phyloP scores from a whole-genome alignment of 53 echinoderm and acorn worm species.

The Glandiceps talaboti region DNA sequence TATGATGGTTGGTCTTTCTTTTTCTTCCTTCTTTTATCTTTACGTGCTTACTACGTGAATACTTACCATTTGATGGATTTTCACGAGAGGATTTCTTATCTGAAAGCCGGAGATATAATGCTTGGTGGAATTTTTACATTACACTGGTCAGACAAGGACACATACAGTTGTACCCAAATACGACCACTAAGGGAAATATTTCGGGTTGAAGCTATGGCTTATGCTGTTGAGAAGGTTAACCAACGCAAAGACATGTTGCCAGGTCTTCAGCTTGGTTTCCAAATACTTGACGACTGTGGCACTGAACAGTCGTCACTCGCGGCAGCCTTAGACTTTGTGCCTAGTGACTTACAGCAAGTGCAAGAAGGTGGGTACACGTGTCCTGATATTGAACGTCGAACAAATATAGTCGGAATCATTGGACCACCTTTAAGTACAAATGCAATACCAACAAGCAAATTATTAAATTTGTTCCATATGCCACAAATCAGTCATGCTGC shows the following conservation, averaged over 20 bases:
- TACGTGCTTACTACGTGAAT: neutral
- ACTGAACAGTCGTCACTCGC: neutral
- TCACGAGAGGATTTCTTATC: constrained; percentile 20
- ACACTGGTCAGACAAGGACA: constrained; percentile 49
- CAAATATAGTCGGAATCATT: neutral
- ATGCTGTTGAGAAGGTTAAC: constrained; percentile 57
- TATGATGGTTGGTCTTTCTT: neutral
- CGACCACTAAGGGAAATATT: constrained; percentile 47
- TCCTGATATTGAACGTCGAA: neutral
- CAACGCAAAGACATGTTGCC: constrained; percentile 37
- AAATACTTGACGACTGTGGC: constrained; percentile 46
- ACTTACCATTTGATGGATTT: neutral
- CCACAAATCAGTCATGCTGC: constrained; percentile 19
- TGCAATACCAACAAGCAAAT: constrained; percentile 1
- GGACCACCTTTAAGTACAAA: constrained; percentile 3
- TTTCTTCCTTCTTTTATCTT: neutral
- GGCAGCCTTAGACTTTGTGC: neutral
- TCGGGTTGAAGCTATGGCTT: constrained; percentile 85
- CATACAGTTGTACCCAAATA: constrained; percentile 35
- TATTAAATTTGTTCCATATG: constrained; percentile 5
- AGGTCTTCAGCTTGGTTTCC: constrained; percentile 61
- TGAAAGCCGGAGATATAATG: constrained; percentile 44
- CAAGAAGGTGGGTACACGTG: constrained; percentile 4
- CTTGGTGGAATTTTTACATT: constrained; percentile 78
- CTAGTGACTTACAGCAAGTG: neutral